Evolutionary conservation across 2,113 vertebrate genomes (phyloP).

Genomic region (Clarias batrachus): DNA sequence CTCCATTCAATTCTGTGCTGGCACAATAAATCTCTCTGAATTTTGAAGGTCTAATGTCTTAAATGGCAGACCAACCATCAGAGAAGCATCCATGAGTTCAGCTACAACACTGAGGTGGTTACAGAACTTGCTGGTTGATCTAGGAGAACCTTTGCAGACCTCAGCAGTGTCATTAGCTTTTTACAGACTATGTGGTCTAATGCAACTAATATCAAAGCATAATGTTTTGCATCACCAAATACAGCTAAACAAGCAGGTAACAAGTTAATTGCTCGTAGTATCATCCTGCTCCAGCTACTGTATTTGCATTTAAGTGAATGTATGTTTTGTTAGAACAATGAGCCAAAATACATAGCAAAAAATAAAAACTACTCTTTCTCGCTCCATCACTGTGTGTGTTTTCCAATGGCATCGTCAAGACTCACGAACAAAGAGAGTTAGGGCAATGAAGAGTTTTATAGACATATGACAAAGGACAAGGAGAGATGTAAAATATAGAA

Average conservation of each 20-base stretch:
- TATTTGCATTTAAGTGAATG: neutral
- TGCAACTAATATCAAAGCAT: neutral
- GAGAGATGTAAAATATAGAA: too few species aligned
- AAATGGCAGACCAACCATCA: too few species aligned
- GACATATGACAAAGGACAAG: too few species aligned
- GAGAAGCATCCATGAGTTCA: too few species aligned
- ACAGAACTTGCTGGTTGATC: neutral
- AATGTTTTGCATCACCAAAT: neutral
- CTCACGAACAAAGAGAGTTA: too few species aligned
- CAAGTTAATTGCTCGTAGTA: neutral
- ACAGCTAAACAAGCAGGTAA: neutral
- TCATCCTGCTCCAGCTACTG: neutral
- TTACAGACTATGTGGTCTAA: neutral
- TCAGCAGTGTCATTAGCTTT: neutral
- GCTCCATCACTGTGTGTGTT: too few species aligned
- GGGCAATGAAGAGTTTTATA: too few species aligned
- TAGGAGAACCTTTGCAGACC: neutral
- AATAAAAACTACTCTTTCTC: too few species aligned
- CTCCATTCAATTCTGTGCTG: neutral
- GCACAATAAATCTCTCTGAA: too few species aligned
- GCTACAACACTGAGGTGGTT: neutral
- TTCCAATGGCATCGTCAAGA: too few species aligned
- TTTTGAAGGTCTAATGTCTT: too few species aligned
- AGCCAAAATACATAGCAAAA: too few species aligned
- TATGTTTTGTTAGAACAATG: neutral